phyloP scores from a whole-genome alignment of 1,140 invertebrate species.

The Diploscapter pachys region DNA sequence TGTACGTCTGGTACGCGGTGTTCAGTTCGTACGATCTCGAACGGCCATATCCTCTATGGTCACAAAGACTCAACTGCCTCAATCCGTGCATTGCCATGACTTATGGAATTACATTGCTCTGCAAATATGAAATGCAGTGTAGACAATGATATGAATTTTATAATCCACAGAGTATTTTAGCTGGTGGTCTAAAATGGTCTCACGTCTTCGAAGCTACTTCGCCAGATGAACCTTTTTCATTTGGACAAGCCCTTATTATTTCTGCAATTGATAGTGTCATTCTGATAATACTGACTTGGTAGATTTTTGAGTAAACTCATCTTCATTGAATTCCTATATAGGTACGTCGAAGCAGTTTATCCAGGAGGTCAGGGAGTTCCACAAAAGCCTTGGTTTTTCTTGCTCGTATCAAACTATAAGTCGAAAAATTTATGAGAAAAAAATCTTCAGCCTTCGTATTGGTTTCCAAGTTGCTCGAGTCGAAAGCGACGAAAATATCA shows the following conservation, averaged over 20 bases:
- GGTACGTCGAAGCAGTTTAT: constrained; percentile 39
- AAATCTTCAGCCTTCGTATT: constrained; percentile 64
- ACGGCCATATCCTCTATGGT: constrained; percentile 35
- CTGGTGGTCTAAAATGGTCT: constrained; percentile 43
- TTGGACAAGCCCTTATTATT: constrained; percentile 63
- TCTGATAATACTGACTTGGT: constrained; percentile 70
- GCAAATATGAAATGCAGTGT: constrained; percentile 47
- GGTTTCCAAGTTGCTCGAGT: constrained; percentile 64
- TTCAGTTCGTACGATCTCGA: constrained; percentile 44
- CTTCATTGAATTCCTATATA: constrained; percentile 60
- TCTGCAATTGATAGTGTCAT: constrained; percentile 68
- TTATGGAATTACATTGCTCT: constrained; percentile 41
- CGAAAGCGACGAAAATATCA: constrained; percentile 13
- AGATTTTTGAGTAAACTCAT: constrained; percentile 65
- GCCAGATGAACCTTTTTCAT: constrained; percentile 46
- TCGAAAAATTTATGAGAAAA: constrained; percentile 3
- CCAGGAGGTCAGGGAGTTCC: constrained; percentile 55
- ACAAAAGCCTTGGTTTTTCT: constrained; percentile 48
- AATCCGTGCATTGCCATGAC: constrained; percentile 48
- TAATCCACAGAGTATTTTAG: constrained; percentile 25
- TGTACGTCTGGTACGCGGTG: constrained; percentile 51
- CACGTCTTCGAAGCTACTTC: constrained; percentile 29
- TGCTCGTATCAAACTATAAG: constrained; percentile 32
- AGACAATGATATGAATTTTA: constrained; percentile 8
- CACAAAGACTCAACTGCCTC: constrained; percentile 43